phyloP scores from a whole-genome alignment of 2,888 invertebrate species.

The Syrista parreyssii region DNA sequence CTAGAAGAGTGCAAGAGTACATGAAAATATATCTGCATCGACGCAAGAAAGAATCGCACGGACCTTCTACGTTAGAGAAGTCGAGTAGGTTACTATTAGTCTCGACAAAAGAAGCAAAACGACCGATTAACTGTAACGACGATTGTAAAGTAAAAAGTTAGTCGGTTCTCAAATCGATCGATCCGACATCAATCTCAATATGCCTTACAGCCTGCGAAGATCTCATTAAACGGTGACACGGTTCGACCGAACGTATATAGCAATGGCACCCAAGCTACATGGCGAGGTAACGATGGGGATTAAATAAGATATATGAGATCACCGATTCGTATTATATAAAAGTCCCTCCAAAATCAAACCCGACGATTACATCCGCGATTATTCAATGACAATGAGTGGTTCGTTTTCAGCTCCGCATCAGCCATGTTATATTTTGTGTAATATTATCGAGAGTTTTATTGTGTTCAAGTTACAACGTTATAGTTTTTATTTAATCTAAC shows the following conservation, averaged over 20 bases:
- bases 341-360: not conserved
- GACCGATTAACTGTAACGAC: not conserved
- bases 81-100: not conserved
- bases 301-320: not conserved
- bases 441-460: constrained; percentile 42
- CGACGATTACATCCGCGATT: not conserved
- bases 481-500: constrained; percentile 32
- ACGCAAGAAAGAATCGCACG: not conserved
- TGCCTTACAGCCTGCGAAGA: not conserved
- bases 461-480: constrained; percentile 35
- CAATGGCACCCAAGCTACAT: not conserved
- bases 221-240: not conserved
- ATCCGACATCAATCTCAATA: not conserved
- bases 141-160: not conserved
- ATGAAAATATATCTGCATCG: not conserved
- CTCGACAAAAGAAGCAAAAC: not conserved
- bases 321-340: not conserved
- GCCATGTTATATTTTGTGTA: constrained; percentile 49
- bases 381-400: constrained; percentile 13
- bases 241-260: not conserved
- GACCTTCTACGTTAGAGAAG: not conserved
- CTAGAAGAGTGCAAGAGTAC: not conserved
- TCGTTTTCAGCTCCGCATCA: constrained; percentile 42
- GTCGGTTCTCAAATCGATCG: not conserved
- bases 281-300: not conserved